Percentiles rank a stretch among this genome's conserved stretches.
phyloP scores from a whole-genome alignment of 2,113 vertebrate genomes.

The Tupaia tana region DNA sequence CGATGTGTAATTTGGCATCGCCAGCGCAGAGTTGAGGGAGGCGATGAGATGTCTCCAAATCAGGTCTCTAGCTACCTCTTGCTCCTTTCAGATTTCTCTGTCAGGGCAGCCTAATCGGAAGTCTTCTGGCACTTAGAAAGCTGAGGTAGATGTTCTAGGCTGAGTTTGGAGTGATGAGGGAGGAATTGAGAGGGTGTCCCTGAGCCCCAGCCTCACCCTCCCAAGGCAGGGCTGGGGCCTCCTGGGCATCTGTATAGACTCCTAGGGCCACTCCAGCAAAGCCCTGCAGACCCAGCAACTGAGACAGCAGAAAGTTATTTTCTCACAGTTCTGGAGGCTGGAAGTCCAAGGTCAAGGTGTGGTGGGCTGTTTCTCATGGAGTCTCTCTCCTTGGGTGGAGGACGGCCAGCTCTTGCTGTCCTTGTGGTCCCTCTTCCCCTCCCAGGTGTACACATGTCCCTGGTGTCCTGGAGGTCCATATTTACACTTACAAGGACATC shows the following conservation, averaged over 20 bases:
- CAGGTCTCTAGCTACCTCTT: conserved; percentile 69
- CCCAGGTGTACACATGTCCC: neutral
- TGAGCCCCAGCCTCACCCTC: rapidly evolving
- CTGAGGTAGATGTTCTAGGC: neutral
- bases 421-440: neutral
- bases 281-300: rapidly evolving
- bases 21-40: conserved; percentile 63
- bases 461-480: neutral
- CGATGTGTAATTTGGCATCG: conserved; percentile 81
- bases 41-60: conserved; percentile 68
- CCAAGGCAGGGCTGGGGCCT: neutral
- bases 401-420: rapidly evolving
- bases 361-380: rapidly evolving
- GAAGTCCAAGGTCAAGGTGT: neutral
- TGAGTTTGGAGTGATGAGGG: neutral
- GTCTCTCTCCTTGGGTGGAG: neutral
- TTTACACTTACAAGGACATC: neutral
- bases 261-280: neutral
- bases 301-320: neutral
- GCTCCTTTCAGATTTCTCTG: conserved; percentile 68
- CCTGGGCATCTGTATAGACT: neutral
- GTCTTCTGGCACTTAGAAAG: neutral
- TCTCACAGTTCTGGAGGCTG: neutral
- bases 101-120: rapidly evolving
- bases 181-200: rapidly evolving